Percentiles rank a stretch among this genome's conserved stretches.
phyloP scores from a whole-genome alignment of 2,113 vertebrate genomes.

The Corydoras sp. region DNA sequence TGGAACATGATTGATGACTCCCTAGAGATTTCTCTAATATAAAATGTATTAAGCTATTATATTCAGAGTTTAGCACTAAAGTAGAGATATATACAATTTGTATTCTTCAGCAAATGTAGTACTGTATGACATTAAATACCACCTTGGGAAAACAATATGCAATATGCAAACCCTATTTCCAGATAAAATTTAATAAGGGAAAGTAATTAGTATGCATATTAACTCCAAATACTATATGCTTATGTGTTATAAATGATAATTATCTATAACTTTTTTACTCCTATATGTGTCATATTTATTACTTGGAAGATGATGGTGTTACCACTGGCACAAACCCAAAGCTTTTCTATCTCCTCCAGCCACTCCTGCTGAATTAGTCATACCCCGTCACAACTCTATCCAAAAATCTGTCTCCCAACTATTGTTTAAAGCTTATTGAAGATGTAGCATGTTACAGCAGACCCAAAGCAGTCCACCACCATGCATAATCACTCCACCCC shows the following conservation, averaged over 20 bases:
- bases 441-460: background rate
- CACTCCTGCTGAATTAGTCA: background rate
- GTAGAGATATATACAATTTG: too few relatives aligned
- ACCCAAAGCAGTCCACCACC: background rate
- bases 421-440: conserved; percentile 10
- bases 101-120: background rate
- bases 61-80: too few relatives aligned
- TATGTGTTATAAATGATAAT: too few relatives aligned
- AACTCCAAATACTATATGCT: too few relatives aligned
- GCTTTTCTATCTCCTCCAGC: background rate
- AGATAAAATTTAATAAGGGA: background rate
- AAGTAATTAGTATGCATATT: too few relatives aligned
- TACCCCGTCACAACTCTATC: background rate
- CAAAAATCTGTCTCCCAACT: background rate
- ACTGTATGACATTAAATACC: too few relatives aligned
- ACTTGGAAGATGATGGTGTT: background rate
- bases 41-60: too few relatives aligned
- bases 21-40: conserved; percentile 7
- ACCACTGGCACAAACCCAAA: background rate
- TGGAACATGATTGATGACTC: conserved; percentile 26
- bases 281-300: background rate
- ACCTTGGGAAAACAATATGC: too few relatives aligned
- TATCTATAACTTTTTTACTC: background rate
- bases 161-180: too few relatives aligned
- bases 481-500: background rate